Evolutionary conservation across 1,140 invertebrate genomes (phyloP), one percentile per base, ranked within the genome.

Genomic region (Polypedilum vanderplanki): DNA sequence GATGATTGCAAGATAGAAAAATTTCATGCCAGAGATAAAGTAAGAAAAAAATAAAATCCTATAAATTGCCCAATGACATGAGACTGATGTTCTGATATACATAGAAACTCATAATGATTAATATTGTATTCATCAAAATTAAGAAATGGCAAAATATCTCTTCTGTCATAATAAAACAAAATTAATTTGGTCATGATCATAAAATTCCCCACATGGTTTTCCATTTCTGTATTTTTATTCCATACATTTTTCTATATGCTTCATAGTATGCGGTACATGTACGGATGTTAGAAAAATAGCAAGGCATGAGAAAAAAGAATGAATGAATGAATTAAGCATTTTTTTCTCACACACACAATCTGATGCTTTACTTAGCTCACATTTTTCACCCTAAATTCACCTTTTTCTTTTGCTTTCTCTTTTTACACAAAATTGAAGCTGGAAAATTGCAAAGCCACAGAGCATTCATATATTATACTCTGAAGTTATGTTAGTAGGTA

Each of bases 1-100:
- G 1, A 12, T 70, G 65, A 70, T 70, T 70, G 65, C 65, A 70
- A 70, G 46, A 57, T 57, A n/a, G n/a, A n/a, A n/a, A n/a, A n/a
- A n/a, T n/a, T n/a, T n/a, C n/a, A 15, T n/a, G 46, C n/a, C n/a
- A 57, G n/a, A 57, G n/a, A n/a, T n/a, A 15, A 57, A n/a, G 46
- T n/a, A 57, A 57, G 46, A 57, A n/a, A n/a, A n/a, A n/a, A n/a
- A n/a, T n/a, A n/a, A n/a, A n/a, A n/a, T n/a, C 15, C 46, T 57
- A 57, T 57, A n/a, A 57, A 57, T 57, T 57, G 46, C 12, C 46
- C 46, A 57, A 57, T 57, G 46, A n/a, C 46, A 57, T 57, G 46
- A n/a, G 12, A 15, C 9, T 57, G 12, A 57, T 33, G 24, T 57
- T 57, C 3, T 46, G 41, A 8, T 46, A n/a, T n/a, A n/a, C 46